Evolutionary conservation across 2,797 vertebrate genomes (phyloP), one percentile per base, ranked within the genome.

Genomic region (Threskiornis aethiopicus): DNA sequence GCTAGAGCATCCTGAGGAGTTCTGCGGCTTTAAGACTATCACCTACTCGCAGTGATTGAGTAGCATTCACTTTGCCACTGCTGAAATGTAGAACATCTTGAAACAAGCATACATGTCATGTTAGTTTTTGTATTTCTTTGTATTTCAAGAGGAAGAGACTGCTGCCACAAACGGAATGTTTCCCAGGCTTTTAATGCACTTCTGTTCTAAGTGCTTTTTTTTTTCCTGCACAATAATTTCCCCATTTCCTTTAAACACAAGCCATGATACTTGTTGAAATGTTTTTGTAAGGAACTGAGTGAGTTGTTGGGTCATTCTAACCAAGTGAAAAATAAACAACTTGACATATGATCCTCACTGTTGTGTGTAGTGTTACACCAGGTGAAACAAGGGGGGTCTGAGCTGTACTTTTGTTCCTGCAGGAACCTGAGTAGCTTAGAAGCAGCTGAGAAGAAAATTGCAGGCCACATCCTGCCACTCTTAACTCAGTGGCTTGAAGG

Each of bases 61-160:
- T 84, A 90, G 66, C 64, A 62, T 91, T 96, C 84, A 55, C 65
- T 94, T 87, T 88, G 52, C 94, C 59, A 47, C 79, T 90, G 77
- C 92, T 90, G 90, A 97, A 96, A 96, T 89, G 80, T 95, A 93
- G 89, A 97, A 94, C 90, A 93, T 95, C 93, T 93, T 89, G 83
- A 96, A 92, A 94, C 94, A 96, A 94, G 91, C 79, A 16, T 55
- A 89, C 41, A 18, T 94, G 96, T 95, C 95, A 93, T 92, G 90
- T 87, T 88, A 88, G 72, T 46, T 82, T 95, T 86, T 78, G 47
- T 94, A 39, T 91, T 95, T 95, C 96, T 97, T 97, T 97, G 94
- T 96, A 54, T 96, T 97, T 97, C 46, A 19, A 96, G 94, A 97
- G 93, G 91, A 93, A 92, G 93, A 95, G 78, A 51, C 89, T 88